These are phyloP conservation scores for Pterois miles DNA, from an alignment of 2,797 vertebrate species.

Conservation along the genomic window DNA sequence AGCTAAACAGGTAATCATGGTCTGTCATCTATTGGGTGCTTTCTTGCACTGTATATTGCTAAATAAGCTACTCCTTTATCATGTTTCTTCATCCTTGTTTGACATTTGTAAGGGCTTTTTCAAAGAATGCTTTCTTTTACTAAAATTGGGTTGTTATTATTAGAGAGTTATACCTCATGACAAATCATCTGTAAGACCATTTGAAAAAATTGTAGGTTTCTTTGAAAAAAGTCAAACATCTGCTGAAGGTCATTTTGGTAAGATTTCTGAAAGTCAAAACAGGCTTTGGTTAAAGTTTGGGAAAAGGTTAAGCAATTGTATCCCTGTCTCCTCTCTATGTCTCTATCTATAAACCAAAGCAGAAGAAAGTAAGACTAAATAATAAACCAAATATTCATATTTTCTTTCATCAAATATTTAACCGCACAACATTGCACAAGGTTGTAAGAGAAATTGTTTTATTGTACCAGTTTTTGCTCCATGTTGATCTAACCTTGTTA, in stretches of 20 bases:
- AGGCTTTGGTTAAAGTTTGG: background rate
- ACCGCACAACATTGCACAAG: background rate
- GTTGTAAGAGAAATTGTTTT: slow-evolving; percentile 41
- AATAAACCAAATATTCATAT: slow-evolving; percentile 14
- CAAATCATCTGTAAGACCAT: background rate
- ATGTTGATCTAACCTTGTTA: slow-evolving; percentile 63
- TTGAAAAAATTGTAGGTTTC: background rate
- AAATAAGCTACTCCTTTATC: background rate
- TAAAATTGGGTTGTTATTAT: background rate
- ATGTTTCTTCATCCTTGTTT: background rate
- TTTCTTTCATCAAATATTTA: slow-evolving; percentile 3
- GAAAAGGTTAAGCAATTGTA: background rate
- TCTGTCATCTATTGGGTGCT: background rate
- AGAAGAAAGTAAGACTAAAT: slow-evolving; percentile 14
- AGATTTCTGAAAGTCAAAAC: background rate
- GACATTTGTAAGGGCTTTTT: background rate
- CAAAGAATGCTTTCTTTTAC: background rate
- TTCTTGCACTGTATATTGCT: background rate
- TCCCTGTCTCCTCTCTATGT: background rate
- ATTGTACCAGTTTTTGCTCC: slow-evolving; percentile 43
- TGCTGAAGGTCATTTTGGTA: background rate
- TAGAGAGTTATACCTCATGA: background rate
- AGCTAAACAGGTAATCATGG: background rate
- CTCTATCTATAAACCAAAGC: background rate
- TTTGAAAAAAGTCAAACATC: background rate